These are phyloP conservation scores for Dendronephthya gigantea DNA, from an alignment of 64 coral and sea anemone genomes.

Conservation along the genomic window DNA sequence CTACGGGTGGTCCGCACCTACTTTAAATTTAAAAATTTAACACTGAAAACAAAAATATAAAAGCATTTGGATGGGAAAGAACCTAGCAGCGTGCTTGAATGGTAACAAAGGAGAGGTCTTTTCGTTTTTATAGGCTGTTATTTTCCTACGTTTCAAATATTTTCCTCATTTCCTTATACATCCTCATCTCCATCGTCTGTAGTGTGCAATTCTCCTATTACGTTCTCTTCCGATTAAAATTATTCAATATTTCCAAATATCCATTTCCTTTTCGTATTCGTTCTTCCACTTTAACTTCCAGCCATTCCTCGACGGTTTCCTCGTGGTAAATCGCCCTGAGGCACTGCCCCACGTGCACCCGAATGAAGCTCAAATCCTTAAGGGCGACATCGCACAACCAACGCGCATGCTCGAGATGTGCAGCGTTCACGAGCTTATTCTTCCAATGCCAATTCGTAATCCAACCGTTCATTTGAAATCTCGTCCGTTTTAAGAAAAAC, in stretches of 20 bases:
- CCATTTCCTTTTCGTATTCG: neutral
- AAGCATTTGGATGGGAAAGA: too few species aligned
- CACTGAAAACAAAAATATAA: too few species aligned
- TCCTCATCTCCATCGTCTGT: too few species aligned
- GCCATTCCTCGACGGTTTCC: neutral
- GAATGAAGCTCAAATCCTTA: neutral
- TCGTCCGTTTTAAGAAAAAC: slow-evolving; percentile 7
- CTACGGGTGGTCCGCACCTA: too few species aligned
- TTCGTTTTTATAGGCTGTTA: too few species aligned
- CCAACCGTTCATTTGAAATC: neutral
- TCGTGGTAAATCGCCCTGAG: neutral
- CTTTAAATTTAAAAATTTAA: too few species aligned
- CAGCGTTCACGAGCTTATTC: neutral
- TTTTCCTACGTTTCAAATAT: too few species aligned
- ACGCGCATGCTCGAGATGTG: neutral
- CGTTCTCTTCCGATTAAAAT: neutral
- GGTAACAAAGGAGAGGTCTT: too few species aligned
- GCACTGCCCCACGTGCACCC: neutral
- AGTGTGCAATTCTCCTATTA: neutral
- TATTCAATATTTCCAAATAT: neutral
- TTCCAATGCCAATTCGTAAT: neutral
- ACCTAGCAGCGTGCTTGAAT: too few species aligned
- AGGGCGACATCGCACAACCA: neutral
- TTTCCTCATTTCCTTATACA: too few species aligned
- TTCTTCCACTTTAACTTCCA: neutral